A percentile compares a stretch with the other conserved stretches of the same genome.
Conservation (phyloP, 2,113 vertebrate genomes). For the Pangasianodon gigas region DNA sequence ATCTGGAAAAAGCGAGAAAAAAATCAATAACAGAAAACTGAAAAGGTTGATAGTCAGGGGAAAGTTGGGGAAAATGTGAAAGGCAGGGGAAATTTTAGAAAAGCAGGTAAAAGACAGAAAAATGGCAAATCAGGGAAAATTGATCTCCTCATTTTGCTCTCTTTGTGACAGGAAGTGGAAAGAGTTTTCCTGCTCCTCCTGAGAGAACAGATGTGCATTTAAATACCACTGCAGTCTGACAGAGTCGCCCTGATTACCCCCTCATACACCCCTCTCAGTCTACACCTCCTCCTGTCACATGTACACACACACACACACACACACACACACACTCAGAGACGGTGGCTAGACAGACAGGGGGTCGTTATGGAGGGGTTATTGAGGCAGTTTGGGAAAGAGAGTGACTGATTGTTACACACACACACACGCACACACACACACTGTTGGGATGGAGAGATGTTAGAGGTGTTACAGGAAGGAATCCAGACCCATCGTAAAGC, state of each 20-base stretch:
- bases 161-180: neutral
- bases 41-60: neutral
- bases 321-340: neutral
- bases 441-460: neutral
- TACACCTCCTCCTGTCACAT: neutral
- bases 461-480: constrained; percentile 19
- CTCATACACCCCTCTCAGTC: neutral
- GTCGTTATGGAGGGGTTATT: neutral
- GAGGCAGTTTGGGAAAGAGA: neutral
- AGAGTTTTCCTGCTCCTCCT: neutral
- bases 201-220: constrained; percentile 14
- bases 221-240: constrained; percentile 4
- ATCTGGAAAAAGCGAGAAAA: neutral
- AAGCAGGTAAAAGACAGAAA: neutral
- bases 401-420: neutral
- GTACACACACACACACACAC: neutral
- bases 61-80: neutral
- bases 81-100: neutral
- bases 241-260: neutral
- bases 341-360: neutral
- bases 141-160: neutral
- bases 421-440: constrained; percentile 24
- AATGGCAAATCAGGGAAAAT: neutral
- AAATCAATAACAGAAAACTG: neutral
- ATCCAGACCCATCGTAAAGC: constrained; percentile 6